These are phyloP conservation scores for Platerodrilus igneus DNA, from an alignment of 2,888 invertebrate species.

Conservation along the genomic window DNA sequence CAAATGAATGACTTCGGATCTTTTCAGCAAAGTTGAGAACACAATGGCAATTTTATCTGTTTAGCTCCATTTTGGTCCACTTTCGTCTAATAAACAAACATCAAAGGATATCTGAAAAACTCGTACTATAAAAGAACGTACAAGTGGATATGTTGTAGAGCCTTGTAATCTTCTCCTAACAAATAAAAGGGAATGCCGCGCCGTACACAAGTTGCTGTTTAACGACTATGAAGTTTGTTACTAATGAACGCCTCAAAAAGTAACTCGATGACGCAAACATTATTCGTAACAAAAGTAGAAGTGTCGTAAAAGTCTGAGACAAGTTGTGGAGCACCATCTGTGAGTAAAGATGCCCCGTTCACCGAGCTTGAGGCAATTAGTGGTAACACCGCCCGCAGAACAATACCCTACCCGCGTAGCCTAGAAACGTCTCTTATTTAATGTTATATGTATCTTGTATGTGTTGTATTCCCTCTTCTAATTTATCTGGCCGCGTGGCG, in stretches of 20 bases:
- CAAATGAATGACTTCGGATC: no score
- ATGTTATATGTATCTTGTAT: conserved; percentile 28
- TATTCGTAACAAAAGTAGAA: conserved; percentile 33
- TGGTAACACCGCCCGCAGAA: conserved; percentile 33
- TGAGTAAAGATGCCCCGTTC: conserved; percentile 20
- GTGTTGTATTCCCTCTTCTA: conserved; percentile 41
- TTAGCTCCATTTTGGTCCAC: conserved; percentile 8
- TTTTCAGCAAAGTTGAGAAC: no score
- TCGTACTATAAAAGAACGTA: conserved; percentile 10
- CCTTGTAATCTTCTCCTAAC: conserved; percentile 12
- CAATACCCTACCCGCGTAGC: conserved; percentile 28
- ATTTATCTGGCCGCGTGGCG: conserved; percentile 40
- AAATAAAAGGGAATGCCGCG: conserved; percentile 14
- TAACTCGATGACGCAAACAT: conserved; percentile 26
- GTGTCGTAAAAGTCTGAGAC: conserved; percentile 30
- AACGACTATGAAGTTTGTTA: conserved; percentile 31
- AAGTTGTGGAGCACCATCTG: conserved; percentile 32
- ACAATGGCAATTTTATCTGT: conserved; percentile 13
- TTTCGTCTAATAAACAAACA: conserved; percentile 15
- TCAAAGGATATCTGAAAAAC: conserved; percentile 12
- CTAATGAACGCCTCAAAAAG: conserved; percentile 29
- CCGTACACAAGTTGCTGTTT: conserved; percentile 17
- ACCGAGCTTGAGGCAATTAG: conserved; percentile 33
- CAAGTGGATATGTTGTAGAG: conserved; percentile 8
- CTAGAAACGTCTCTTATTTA: conserved; percentile 26